Evolutionary conservation across 2,888 invertebrate species (phyloP).

Genomic region (Thymelicus acteon): DNA sequence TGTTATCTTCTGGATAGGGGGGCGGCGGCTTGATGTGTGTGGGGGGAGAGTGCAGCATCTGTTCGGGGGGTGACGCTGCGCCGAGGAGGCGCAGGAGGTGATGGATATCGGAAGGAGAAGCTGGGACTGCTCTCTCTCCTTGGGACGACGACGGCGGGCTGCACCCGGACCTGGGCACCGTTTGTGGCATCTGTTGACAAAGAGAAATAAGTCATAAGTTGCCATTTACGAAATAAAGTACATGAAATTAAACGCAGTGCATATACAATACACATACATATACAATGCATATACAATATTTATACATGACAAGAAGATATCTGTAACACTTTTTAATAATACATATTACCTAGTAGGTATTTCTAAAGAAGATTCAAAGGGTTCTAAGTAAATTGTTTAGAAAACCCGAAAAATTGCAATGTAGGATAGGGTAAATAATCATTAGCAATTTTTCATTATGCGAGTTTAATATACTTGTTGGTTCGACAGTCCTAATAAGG

Average conservation of each 20-base stretch:
- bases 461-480: too few species aligned
- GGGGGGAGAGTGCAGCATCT: slow-evolving; percentile 78
- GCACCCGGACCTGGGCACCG: slow-evolving; percentile 90
- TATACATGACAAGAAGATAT: too few species aligned
- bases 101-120: slow-evolving; percentile 81
- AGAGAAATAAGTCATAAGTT: slow-evolving; percentile 38
- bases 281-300: too few species aligned
- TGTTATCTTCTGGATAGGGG: slow-evolving; percentile 68
- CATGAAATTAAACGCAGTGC: too few species aligned
- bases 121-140: slow-evolving; percentile 86
- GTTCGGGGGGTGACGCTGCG: slow-evolving; percentile 79
- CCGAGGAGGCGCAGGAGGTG: slow-evolving; percentile 77
- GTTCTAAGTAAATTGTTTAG: too few species aligned
- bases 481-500: not conserved
- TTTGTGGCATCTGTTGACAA: slow-evolving; percentile 91
- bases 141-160: slow-evolving; percentile 91
- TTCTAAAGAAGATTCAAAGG: too few species aligned
- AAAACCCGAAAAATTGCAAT: too few species aligned
- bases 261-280: too few species aligned
- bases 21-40: slow-evolving; percentile 76
- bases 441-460: too few species aligned
- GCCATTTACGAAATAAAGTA: not conserved
- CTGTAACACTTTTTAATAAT: too few species aligned
- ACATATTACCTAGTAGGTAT: too few species aligned
- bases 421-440: too few species aligned